A percentile compares a stretch with the other conserved stretches of the same genome.
phyloP scores from a whole-genome alignment of 92 coral and sea anemone species.

The Epizoanthus rinbou region DNA sequence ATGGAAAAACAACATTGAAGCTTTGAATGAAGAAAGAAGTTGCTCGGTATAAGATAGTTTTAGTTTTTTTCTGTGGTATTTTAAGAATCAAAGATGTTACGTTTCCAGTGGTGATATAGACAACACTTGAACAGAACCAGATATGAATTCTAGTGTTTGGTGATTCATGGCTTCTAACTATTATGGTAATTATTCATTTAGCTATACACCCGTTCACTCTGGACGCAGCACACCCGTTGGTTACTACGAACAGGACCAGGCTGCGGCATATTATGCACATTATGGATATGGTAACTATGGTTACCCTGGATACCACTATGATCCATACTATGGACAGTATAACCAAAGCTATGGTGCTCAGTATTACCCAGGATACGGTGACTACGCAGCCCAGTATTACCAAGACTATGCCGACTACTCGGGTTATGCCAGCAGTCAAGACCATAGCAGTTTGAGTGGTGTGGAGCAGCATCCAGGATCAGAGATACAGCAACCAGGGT shows the following conservation, averaged over 20 bases:
- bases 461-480: slow-evolving; percentile 16
- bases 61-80: too few species aligned
- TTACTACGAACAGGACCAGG: slow-evolving; percentile 8
- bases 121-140: too few species aligned
- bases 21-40: too few species aligned
- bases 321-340: slow-evolving; percentile 25
- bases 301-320: slow-evolving; percentile 27
- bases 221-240: slow-evolving; percentile 28
- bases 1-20: too few species aligned
- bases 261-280: neutral
- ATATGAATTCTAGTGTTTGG: too few species aligned
- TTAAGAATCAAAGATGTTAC: too few species aligned
- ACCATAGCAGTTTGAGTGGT: slow-evolving; percentile 12
- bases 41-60: too few species aligned
- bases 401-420: slow-evolving; percentile 29
- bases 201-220: slow-evolving; percentile 22
- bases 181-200: neutral
- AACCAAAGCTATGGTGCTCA: neutral
- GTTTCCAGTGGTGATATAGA: too few species aligned
- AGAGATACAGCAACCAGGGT: neutral
- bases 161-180: too few species aligned
- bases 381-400: slow-evolving; percentile 16
- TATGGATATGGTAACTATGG: neutral
- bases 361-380: slow-evolving; percentile 16
- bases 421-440: slow-evolving; percentile 32